A percentile compares a stretch with the other conserved stretches of the same genome.
phyloP scores from a whole-genome alignment of 2,113 vertebrate genomes.

The Tyrannus savana region DNA sequence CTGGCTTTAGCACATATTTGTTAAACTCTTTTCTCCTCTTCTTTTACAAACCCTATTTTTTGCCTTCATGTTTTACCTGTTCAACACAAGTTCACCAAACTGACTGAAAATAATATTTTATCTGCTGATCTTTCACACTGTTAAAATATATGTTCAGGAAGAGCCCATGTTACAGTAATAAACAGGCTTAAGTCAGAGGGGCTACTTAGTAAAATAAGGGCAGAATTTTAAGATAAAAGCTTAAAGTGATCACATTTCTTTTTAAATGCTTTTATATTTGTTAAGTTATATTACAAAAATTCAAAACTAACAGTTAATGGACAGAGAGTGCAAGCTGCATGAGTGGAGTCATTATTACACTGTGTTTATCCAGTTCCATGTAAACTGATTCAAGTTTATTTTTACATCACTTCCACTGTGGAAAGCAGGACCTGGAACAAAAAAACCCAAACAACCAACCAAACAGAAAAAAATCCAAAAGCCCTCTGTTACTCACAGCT shows the following conservation, averaged over 20 bases:
- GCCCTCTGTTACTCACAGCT: background rate
- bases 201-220: background rate
- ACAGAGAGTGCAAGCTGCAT: background rate
- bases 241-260: background rate
- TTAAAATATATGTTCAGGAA: background rate
- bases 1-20: background rate
- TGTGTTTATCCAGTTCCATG: background rate
- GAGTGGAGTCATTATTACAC: background rate
- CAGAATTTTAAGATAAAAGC: background rate
- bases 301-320: background rate
- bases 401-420: background rate
- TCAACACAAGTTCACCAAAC: background rate
- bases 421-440: background rate
- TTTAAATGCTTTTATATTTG: background rate
- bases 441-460: background rate
- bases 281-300: background rate
- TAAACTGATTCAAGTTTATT: background rate
- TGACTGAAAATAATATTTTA: background rate
- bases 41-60: fast-evolving
- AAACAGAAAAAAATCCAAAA: background rate
- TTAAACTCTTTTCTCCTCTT: background rate
- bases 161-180: background rate
- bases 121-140: background rate
- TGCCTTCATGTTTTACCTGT: background rate
- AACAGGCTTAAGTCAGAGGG: background rate